Evolutionary conservation across 2,888 invertebrate genomes (phyloP).

Genomic region (Pterobdella sp.): DNA sequence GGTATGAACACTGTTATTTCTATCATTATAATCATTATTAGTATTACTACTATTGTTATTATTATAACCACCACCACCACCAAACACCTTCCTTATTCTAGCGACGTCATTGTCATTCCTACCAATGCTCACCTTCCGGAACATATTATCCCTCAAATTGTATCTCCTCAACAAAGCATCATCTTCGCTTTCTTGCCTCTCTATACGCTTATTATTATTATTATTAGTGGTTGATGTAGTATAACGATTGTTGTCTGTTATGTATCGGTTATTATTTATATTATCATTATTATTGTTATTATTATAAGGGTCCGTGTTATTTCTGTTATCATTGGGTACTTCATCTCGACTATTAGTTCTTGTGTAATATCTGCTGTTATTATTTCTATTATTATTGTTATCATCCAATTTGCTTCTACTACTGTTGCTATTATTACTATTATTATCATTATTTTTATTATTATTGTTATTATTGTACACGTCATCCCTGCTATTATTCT

Average conservation of each 20-base stretch:
- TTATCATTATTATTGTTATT: background rate
- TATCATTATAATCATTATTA: background rate
- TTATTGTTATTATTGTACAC: background rate
- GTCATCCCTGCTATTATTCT: conserved; percentile 1
- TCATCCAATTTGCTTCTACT: background rate
- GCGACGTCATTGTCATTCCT: background rate
- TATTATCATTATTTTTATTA: background rate
- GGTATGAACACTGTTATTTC: no score
- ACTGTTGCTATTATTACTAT: conserved; percentile 4
- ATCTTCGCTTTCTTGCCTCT: background rate
- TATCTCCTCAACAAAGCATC: background rate
- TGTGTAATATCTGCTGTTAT: background rate
- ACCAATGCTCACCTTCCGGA: background rate
- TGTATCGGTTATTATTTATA: background rate
- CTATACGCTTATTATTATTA: background rate
- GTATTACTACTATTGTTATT: background rate
- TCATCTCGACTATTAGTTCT: background rate
- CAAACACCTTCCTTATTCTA: background rate
- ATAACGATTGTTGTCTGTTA: background rate
- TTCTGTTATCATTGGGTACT: background rate
- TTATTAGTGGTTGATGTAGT: background rate
- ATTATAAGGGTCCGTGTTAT: background rate
- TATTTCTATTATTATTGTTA: background rate
- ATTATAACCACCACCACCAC: background rate
- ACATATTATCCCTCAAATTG: background rate